These are phyloP conservation scores for Panagrolaimus sp. DNA, from an alignment of 1,140 invertebrate species.

Conservation along the genomic window DNA sequence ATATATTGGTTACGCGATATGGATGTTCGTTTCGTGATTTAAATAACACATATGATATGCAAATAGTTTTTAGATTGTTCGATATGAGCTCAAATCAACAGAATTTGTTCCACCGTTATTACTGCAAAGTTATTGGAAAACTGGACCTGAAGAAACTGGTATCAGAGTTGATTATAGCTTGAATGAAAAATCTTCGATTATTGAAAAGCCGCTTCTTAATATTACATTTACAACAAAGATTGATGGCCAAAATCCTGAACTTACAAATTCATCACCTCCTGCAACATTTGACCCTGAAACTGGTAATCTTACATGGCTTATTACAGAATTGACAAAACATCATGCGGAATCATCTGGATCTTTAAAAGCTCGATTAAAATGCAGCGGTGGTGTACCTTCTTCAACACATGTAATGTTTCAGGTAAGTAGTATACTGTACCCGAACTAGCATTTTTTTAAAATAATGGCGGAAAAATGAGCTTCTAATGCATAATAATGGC, in stretches of 20 bases:
- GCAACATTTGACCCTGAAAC: constrained; percentile 45
- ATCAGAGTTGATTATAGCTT: constrained; percentile 42
- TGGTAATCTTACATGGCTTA: constrained; percentile 36
- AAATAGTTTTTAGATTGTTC: constrained; percentile 36
- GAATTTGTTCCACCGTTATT: constrained; percentile 30
- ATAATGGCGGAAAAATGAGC: too few species aligned
- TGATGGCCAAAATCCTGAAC: constrained; percentile 33
- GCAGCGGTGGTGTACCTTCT: constrained; percentile 41
- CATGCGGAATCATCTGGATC: constrained; percentile 46
- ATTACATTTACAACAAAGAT: constrained; percentile 36
- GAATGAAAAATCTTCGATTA: constrained; percentile 28
- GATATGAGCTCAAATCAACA: constrained; percentile 39
- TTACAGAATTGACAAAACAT: constrained; percentile 47
- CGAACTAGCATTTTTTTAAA: too few species aligned
- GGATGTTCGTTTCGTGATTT: too few species aligned
- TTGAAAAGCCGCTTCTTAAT: constrained; percentile 34
- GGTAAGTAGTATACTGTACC: too few species aligned
- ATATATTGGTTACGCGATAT: too few species aligned
- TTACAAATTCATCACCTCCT: constrained; percentile 35
- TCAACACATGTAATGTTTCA: constrained; percentile 43
- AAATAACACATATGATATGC: too few species aligned
- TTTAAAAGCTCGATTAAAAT: constrained; percentile 42
- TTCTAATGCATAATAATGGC: too few species aligned
- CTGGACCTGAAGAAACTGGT: constrained; percentile 38
- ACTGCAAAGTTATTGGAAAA: constrained; percentile 44